A percentile compares a stretch with the other conserved stretches of the same genome.
These are phyloP conservation scores for Pachycephala philippinensis DNA, from an alignment of 2,113 vertebrate genomes.

Conservation along the genomic window DNA sequence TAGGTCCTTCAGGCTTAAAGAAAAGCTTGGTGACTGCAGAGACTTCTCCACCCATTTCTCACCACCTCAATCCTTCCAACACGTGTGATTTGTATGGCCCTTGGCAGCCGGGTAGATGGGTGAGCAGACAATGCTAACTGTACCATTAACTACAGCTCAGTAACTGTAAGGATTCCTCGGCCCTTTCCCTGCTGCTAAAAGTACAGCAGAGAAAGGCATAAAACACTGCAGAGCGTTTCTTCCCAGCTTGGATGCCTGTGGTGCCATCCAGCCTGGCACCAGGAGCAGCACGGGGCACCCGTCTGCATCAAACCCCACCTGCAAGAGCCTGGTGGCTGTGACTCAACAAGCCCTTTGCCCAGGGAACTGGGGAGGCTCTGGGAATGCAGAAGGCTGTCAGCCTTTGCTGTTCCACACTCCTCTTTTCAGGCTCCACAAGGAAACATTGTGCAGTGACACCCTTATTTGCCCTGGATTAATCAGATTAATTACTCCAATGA, in stretches of 20 bases:
- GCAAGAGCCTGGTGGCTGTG: not conserved
- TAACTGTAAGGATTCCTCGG: not conserved
- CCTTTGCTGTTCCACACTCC: not conserved
- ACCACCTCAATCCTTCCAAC: not conserved
- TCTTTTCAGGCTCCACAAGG: not conserved
- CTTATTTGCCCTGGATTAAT: not conserved
- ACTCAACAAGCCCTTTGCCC: not conserved
- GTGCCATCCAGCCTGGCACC: not conserved
- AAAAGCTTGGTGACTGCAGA: not conserved
- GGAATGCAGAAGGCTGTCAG: not conserved
- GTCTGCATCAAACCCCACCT: not conserved
- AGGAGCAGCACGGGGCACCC: accelerated
- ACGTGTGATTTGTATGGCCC: not conserved
- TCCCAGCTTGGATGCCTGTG: not conserved
- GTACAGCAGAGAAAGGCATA: not conserved
- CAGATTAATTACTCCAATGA: slow-evolving; percentile 32
- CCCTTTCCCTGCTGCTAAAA: slow-evolving; percentile 26
- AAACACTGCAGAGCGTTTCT: not conserved
- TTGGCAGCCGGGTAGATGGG: not conserved
- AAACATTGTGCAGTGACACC: not conserved
- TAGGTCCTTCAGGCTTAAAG: not conserved
- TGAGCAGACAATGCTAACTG: not conserved
- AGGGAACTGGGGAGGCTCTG: accelerated
- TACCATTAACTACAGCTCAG: not conserved
- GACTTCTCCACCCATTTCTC: not conserved